Evolutionary conservation across 2,113 vertebrate genomes (phyloP), one percentile per base, ranked within the genome.

Genomic region (Narcine bancroftii): DNA sequence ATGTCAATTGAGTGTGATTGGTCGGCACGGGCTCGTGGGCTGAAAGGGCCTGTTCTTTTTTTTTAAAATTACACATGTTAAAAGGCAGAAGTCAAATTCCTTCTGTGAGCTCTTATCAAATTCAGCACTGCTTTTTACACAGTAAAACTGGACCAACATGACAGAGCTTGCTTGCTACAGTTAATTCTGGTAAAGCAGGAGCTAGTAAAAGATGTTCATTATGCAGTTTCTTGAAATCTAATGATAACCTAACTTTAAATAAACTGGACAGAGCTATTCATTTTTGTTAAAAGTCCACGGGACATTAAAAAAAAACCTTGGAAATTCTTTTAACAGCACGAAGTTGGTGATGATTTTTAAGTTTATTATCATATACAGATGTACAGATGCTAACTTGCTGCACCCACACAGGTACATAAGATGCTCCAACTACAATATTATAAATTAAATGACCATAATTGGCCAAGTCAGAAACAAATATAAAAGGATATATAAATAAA

Each of bases 211-310:
- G 66, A 45, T 45, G 42, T 66, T 36, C 45, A 10, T 71, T 63
- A 63, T 65, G 29, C 47, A 24, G 42, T 69, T 69, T 45, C 66
- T 45, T 71, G 24, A 9, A 17, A 91, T 63, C 89, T 45, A 39
- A 15, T 69, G 63, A 91, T 60, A 91, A 91, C 39, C 15, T 42
- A 45, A 33, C 89, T 91, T 69, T 91, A 29, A 91, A 69, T 69
- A 91, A n/a, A 91, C 47, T 69, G 85, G 85, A 89, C 85, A 89
- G 39, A 65, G 85, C 36, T 69, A 53, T 69, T 91, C 39, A 65
- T 71, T 65, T 69, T n/a, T 10, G 10, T 66, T 6, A 71, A 91
- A 91, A 69, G 36, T 39, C 63, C 63, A 69, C 42, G 7, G 63
- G 11, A 26, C 39, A 47, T 36, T 91, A 47, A 42, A 42, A 63